These are phyloP conservation scores for Stomatorhinus walkeri DNA, from an alignment of 2,797 vertebrate species.

Conservation along the genomic window DNA sequence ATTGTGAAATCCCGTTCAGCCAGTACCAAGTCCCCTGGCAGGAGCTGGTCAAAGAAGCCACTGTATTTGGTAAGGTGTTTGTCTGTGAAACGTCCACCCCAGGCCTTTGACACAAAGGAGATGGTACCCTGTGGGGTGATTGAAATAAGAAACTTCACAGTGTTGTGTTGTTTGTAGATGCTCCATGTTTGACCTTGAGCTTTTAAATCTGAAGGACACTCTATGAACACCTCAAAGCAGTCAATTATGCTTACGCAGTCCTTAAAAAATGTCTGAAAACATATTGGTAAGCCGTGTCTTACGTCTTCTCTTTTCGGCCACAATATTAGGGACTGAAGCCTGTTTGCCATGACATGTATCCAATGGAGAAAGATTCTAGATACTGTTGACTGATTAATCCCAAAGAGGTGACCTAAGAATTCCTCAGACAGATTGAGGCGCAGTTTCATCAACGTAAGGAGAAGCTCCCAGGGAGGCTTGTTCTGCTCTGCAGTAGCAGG, in stretches of 20 bases:
- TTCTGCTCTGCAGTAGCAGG: not conserved
- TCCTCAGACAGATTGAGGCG: conserved; percentile 22
- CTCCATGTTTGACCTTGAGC: conserved; percentile 23
- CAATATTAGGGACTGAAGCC: not conserved
- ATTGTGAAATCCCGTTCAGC: not conserved
- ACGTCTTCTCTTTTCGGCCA: conserved; percentile 22
- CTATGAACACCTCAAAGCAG: conserved; percentile 29
- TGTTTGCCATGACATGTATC: conserved; percentile 20
- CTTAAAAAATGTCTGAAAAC: conserved; percentile 24
- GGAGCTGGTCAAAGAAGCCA: conserved; percentile 19
- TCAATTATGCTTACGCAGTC: conserved; percentile 24
- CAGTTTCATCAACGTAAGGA: conserved; percentile 29
- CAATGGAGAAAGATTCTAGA: conserved; percentile 27
- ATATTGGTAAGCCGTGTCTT: conserved; percentile 24
- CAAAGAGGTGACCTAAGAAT: conserved; percentile 24
- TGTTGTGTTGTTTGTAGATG: conserved; percentile 24
- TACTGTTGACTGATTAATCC: conserved; percentile 32
- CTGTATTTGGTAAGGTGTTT: conserved; percentile 12
- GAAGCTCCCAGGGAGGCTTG: conserved; percentile 18
- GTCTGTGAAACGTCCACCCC: conserved; percentile 21
- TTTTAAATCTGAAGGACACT: conserved; percentile 25
- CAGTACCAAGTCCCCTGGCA: conserved; percentile 13
- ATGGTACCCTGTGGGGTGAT: conserved; percentile 16
- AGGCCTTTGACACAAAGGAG: conserved; percentile 23
- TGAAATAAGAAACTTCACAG: conserved; percentile 20